A percentile compares a stretch with the other conserved stretches of the same genome.
Conservation (phyloP, 1,140 invertebrate species). For the Hycleus cichorii region DNA sequence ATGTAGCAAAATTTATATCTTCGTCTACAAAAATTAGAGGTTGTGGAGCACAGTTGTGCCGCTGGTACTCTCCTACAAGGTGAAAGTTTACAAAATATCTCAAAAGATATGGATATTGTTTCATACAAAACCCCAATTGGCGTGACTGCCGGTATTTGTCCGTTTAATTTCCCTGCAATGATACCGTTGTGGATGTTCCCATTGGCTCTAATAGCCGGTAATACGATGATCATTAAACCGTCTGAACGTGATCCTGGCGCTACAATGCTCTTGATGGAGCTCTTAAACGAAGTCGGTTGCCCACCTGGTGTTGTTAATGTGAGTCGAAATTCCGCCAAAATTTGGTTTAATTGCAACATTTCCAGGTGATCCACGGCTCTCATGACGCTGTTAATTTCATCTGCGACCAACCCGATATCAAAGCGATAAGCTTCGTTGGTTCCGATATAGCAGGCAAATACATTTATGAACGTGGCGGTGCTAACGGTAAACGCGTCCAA, state of each 20-base stretch:
- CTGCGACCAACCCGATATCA: slow-evolving; percentile 92
- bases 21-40: slow-evolving; percentile 57
- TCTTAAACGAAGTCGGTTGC: slow-evolving; percentile 83
- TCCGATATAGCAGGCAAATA: slow-evolving; percentile 93
- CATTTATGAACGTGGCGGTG: slow-evolving; percentile 86
- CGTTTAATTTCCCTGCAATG: slow-evolving; percentile 98
- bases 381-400: slow-evolving; percentile 95
- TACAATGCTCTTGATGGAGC: slow-evolving; percentile 87
- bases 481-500: slow-evolving; percentile 88
- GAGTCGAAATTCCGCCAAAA: slow-evolving; percentile 18
- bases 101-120: slow-evolving; percentile 88
- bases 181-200: slow-evolving; percentile 99
- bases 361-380: slow-evolving; percentile 82
- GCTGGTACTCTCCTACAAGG: slow-evolving; percentile 88
- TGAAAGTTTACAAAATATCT: slow-evolving; percentile 84
- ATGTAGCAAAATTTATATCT: neutral
- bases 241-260: slow-evolving; percentile 97
- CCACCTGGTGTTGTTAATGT: slow-evolving; percentile 90
- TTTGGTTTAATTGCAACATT: neutral
- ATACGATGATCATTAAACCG: slow-evolving; percentile 74
- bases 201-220: slow-evolving; percentile 84
- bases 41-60: slow-evolving; percentile 93
- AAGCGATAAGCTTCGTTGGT: slow-evolving; percentile 97
- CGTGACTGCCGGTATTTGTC: slow-evolving; percentile 64
- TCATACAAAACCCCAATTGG: slow-evolving; percentile 87